phyloP scores from a whole-genome alignment of 2,113 vertebrate species.

The Eubucco bourcierii region DNA sequence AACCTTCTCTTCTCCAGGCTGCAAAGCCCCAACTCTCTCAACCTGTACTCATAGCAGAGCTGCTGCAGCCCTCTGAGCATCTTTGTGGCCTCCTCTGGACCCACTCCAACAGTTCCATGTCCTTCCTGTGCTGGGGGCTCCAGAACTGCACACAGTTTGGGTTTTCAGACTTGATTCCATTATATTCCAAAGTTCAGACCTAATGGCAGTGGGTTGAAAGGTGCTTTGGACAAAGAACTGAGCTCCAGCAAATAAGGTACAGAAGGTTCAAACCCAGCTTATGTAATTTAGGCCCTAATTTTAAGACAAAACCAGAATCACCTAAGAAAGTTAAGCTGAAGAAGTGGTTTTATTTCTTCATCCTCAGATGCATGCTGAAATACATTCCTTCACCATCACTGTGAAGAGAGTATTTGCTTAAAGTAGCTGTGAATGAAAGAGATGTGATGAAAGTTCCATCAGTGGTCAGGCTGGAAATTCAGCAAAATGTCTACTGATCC shows the following conservation, averaged over 20 bases:
- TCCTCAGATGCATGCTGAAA: not conserved
- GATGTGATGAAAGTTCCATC: conserved; percentile 31
- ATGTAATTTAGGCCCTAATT: not conserved
- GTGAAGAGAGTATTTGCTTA: conserved; percentile 32
- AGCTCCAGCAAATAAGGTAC: not conserved
- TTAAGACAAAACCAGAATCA: not conserved
- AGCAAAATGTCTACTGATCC: conserved; percentile 33
- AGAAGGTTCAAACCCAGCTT: not conserved
- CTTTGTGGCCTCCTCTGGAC: no score
- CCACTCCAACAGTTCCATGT: no score
- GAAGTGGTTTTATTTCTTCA: conserved; percentile 5
- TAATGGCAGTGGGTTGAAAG: not conserved
- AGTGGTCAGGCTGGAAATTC: conserved; percentile 48
- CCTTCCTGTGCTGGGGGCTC: no score
- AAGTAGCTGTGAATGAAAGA: conserved; percentile 32
- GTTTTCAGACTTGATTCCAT: not conserved
- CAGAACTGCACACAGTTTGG: no score
- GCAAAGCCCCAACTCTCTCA: no score
- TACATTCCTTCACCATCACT: not conserved
- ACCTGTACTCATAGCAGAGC: no score
- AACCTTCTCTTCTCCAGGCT: no score
- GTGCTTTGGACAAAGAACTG: not conserved
- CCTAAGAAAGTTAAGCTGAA: conserved; percentile 3
- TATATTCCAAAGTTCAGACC: not conserved
- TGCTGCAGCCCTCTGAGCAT: no score